These are phyloP conservation scores for Acrobasis suavella DNA, from an alignment of 2,888 invertebrate species.

Conservation along the genomic window DNA sequence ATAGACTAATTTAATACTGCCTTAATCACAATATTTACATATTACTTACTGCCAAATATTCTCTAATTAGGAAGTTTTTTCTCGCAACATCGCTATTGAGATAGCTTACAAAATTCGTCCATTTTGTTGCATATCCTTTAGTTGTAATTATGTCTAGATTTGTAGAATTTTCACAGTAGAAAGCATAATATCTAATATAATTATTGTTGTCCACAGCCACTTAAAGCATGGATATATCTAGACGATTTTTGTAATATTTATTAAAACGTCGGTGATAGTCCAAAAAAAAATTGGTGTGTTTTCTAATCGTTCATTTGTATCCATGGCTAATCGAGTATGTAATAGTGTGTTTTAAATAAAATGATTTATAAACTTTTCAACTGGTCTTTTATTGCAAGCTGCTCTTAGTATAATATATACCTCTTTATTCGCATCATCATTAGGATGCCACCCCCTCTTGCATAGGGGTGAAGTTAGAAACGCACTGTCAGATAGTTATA, in stretches of 20 bases:
- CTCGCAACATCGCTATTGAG: not conserved
- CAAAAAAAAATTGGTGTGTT: slow-evolving; percentile 9
- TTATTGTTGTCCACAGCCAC: slow-evolving; percentile 11
- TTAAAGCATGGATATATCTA: slow-evolving; percentile 17
- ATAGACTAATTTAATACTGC: too few species aligned
- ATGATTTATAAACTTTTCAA: slow-evolving; percentile 55
- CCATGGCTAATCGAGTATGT: slow-evolving; percentile 37
- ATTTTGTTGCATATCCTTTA: slow-evolving; percentile 11
- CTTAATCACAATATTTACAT: too few species aligned
- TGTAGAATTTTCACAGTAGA: not conserved
- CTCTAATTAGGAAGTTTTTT: not conserved
- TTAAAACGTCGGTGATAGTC: slow-evolving; percentile 1
- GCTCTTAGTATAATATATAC: too few species aligned
- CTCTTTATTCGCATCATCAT: too few species aligned
- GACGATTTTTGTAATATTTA: slow-evolving; percentile 14
- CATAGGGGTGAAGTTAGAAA: too few species aligned
- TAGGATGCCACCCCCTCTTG: too few species aligned
- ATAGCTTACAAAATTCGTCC: not conserved
- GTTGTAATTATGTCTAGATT: slow-evolving; percentile 1
- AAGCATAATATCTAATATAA: not conserved
- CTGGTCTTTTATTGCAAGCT: slow-evolving; percentile 26
- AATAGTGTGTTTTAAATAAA: slow-evolving; percentile 64
- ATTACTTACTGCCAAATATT: too few species aligned
- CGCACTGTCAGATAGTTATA: too few species aligned
- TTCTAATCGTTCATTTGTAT: slow-evolving; percentile 37